Evolutionary conservation across 2,113 vertebrate genomes (phyloP), one percentile per base, ranked within the genome.

Genomic region (Phalacrocorax brasilianus): DNA sequence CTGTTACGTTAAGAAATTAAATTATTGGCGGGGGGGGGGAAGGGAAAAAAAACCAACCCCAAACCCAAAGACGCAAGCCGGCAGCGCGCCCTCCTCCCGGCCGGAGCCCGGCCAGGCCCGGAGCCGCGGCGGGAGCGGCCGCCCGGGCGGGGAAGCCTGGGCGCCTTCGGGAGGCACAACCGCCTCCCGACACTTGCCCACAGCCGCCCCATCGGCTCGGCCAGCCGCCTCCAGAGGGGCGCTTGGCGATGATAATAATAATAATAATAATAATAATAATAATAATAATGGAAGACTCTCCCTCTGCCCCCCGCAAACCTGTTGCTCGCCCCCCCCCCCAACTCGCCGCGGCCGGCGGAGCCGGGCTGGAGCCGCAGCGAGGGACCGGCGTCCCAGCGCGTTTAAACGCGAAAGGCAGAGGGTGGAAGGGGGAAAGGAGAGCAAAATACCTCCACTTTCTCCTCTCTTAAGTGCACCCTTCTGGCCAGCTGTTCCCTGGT

Each of bases 401-500:
- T 47, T 73, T 21, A 42, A 21, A 45, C 2, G 27, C 7, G 13
- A 70, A 42, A 12, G 32, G 42, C 30, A 72, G 21, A n/a, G 27
- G 8, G 28, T 3, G 7, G 49, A 74, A 13, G n/a, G n/a, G 22
- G 22, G 2, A 10, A 62, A 50, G 30, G 42, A 72, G 81, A 72
- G 23, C n/a, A 5, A 55, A 82, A 65, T 96, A 99, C 99, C 99
- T 99, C 99, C 44, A 99, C 99, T 96, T 99, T 99, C 97, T 99
- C 99, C 97, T 99, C 99, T 24, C 99, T 98, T 82, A 99, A 98
- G 88, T 99, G 99, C 88, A 99, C 99, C 92, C 99, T 99, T 58
- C 99, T 98, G 76, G 99, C 99, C 96, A 99, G 98, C 97, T 99
- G 99, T 91, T 99, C 99, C 73, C 99, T 98, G 20, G 99, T 99